Evolutionary conservation across 2,888 invertebrate genomes (phyloP).

Genomic region (Merodon equestris): DNA sequence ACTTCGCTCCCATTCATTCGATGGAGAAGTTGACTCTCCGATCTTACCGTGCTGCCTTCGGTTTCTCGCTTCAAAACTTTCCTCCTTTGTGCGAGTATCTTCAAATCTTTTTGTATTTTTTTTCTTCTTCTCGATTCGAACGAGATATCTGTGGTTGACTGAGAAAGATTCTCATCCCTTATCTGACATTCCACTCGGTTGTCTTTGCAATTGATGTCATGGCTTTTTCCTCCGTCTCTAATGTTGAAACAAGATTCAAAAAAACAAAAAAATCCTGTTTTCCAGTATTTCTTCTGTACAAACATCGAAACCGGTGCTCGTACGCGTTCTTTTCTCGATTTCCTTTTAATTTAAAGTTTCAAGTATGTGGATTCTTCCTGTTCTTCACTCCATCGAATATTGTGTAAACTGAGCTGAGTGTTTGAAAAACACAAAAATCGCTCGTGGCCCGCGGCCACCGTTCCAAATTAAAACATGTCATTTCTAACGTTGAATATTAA

Average conservation of each 20-base stretch:
- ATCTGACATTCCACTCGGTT: constrained; percentile 64
- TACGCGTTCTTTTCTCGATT: constrained; percentile 19
- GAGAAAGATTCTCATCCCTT: constrained; percentile 46
- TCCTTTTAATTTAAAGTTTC: constrained; percentile 59
- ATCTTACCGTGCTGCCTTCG: constrained; percentile 21
- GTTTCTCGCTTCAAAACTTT: neutral
- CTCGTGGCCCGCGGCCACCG: constrained; percentile 37
- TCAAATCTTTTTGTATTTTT: neutral
- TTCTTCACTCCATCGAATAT: neutral
- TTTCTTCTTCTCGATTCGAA: constrained; percentile 41
- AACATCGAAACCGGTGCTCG: constrained; percentile 27
- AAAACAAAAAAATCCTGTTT: constrained; percentile 10
- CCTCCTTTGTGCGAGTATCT: constrained; percentile 10
- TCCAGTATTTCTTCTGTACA: constrained; percentile 18
- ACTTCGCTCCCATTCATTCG: constrained; percentile 44
- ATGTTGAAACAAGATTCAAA: no score
- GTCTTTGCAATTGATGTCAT: constrained; percentile 67
- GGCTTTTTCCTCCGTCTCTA: constrained; percentile 41
- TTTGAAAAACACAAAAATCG: neutral
- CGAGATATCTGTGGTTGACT: constrained; percentile 64
- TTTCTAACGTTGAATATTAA: constrained; percentile 43
- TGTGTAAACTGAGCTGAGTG: constrained; percentile 33
- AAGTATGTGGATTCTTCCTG: constrained; percentile 9
- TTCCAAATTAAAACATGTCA: constrained; percentile 63
- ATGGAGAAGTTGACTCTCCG: constrained; percentile 44